Evolutionary conservation across 2,113 vertebrate species (phyloP).

Genomic region (Callithrix jacchus): DNA sequence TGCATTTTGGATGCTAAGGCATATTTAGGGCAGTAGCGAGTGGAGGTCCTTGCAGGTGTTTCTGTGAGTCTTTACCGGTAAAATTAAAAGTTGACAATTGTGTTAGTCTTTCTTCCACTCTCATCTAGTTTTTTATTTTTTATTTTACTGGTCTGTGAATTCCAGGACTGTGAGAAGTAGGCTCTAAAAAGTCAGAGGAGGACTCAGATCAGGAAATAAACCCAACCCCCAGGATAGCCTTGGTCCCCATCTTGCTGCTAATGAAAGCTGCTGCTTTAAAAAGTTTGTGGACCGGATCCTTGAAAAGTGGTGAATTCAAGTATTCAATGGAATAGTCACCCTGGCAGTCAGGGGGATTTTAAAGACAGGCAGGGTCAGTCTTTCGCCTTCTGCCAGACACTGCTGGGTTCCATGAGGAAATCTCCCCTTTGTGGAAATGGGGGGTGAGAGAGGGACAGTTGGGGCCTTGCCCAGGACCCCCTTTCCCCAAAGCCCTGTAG

Average conservation of each 20-base stretch:
- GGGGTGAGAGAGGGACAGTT: neutral
- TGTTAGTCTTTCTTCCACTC: neutral
- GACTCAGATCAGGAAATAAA: neutral
- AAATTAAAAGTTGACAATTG: neutral
- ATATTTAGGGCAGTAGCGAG: accelerated
- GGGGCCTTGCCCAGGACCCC: neutral
- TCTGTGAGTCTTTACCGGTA: neutral
- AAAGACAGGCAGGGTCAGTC: neutral
- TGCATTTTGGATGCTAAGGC: neutral
- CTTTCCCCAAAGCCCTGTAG: neutral
- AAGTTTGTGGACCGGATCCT: neutral
- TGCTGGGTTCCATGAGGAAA: neutral
- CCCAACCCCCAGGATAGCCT: neutral
- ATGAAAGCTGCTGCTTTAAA: neutral
- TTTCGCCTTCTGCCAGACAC: neutral
- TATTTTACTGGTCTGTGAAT: neutral
- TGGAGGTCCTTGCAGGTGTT: neutral
- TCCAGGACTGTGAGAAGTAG: neutral
- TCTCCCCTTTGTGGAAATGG: neutral
- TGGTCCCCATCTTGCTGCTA: neutral
- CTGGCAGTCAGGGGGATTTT: accelerated
- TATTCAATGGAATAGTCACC: neutral
- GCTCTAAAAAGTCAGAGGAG: neutral
- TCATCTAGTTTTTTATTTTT: neutral
- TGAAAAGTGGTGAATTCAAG: neutral